Percentiles rank a stretch among this genome's conserved stretches.
Conservation (phyloP, 2,888 invertebrate genomes). For the Athalia circularis region DNA sequence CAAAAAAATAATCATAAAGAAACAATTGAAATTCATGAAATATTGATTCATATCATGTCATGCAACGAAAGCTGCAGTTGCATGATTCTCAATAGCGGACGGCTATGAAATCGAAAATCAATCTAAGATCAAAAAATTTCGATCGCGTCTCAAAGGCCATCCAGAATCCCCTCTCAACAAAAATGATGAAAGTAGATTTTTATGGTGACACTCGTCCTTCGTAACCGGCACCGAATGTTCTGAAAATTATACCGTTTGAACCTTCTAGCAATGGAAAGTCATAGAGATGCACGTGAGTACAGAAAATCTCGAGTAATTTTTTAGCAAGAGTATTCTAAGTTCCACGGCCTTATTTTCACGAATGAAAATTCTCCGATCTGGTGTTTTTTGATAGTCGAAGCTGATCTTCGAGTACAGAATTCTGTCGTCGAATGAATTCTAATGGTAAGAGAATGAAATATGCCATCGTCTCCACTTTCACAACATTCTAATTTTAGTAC, state of each 20-base stretch:
- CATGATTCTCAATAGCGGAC: too few species aligned
- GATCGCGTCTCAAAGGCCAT: too few species aligned
- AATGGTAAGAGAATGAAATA: not conserved
- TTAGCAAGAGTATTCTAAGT: not conserved
- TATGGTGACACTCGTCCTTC: not conserved
- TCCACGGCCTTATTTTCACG: conserved; percentile 14
- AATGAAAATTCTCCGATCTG: conserved; percentile 1
- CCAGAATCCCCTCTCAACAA: too few species aligned
- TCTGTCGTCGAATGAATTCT: not conserved
- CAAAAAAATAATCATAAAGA: too few species aligned
- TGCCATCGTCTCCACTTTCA: not conserved
- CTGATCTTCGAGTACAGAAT: not conserved
- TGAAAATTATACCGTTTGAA: not conserved
- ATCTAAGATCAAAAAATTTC: too few species aligned
- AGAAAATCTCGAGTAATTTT: not conserved
- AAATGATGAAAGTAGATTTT: too few species aligned
- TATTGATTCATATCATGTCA: too few species aligned
- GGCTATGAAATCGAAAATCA: too few species aligned
- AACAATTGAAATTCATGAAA: too few species aligned
- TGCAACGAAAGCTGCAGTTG: too few species aligned
- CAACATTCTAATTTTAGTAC: not conserved
- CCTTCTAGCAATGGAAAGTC: not conserved
- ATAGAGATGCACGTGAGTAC: not conserved
- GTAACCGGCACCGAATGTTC: not conserved
- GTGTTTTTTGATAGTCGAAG: too few species aligned